Evolutionary conservation across 2,797 vertebrate species (phyloP).

Genomic region (Mus caroli): DNA sequence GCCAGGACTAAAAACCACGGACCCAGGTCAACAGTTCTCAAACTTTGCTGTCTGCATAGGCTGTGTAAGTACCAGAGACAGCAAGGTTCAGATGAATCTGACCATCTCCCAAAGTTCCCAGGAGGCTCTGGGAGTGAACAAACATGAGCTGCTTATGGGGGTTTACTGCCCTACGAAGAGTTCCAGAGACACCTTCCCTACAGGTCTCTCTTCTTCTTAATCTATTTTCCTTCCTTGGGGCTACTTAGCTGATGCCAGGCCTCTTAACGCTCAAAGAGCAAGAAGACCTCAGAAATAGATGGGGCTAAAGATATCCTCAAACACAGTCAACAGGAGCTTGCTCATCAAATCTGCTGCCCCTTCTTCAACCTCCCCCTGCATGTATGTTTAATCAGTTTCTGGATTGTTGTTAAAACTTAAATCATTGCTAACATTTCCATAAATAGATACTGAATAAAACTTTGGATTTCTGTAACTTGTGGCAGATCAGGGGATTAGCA

Average conservation of each 20-base stretch:
- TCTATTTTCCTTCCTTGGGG: neutral
- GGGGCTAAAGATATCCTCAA: neutral
- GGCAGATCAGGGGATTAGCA: neutral
- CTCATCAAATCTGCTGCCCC: neutral
- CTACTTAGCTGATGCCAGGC: fast-evolving
- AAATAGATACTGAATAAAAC: slow-evolving; percentile 23
- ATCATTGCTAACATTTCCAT: neutral
- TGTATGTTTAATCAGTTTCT: neutral
- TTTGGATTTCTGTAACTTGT: slow-evolving; percentile 1
- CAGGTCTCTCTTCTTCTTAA: neutral
- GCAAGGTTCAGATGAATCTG: neutral
- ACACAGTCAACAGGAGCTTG: neutral
- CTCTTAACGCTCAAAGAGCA: neutral
- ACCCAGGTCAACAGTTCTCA: neutral
- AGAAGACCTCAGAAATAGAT: neutral
- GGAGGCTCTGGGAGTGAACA: neutral
- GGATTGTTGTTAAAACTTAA: neutral
- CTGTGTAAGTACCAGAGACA: neutral
- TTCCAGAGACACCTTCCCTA: neutral
- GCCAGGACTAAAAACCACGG: neutral
- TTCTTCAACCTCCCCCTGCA: no score
- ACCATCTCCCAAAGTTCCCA: neutral
- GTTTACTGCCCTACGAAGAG: fast-evolving
- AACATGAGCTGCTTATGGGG: neutral
- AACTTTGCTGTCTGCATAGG: neutral